Conservation (phyloP, 2,888 invertebrate genomes). For the Euspilapteryx auroguttella region DNA sequence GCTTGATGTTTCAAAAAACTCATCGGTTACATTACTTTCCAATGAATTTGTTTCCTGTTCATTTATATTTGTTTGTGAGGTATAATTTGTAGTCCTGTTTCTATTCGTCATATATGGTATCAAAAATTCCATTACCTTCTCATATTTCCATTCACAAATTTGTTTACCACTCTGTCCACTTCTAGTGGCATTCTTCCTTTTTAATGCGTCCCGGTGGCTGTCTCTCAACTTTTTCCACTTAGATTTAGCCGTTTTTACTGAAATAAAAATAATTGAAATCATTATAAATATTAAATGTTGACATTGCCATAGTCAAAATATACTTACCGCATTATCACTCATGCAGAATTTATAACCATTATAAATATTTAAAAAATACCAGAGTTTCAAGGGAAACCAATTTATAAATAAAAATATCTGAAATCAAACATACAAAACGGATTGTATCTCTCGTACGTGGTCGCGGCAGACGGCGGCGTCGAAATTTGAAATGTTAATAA, state of each 20-base stretch:
- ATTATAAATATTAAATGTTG: slow-evolving; percentile 7
- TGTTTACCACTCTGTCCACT: slow-evolving; percentile 9
- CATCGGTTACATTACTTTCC: slow-evolving; percentile 6
- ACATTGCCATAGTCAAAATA: slow-evolving; percentile 6
- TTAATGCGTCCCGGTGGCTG: slow-evolving; percentile 9
- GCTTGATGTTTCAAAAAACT: slow-evolving; percentile 6
- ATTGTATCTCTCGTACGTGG: slow-evolving; percentile 6
- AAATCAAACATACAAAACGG: slow-evolving; percentile 3
- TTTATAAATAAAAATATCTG: slow-evolving; percentile 7
- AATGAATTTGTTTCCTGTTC: slow-evolving; percentile 8
- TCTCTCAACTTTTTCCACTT: slow-evolving; percentile 11
- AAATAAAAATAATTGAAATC: slow-evolving; percentile 7
- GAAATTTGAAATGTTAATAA: slow-evolving; percentile 7
- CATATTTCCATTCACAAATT: slow-evolving; percentile 9
- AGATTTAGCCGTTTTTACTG: slow-evolving; percentile 7
- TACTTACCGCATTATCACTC: slow-evolving; percentile 6
- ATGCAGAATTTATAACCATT: slow-evolving; percentile 5
- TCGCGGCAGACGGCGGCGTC: slow-evolving; percentile 7
- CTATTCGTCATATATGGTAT: slow-evolving; percentile 7
- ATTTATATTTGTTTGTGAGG: slow-evolving; percentile 6
- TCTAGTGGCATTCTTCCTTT: slow-evolving; percentile 8
- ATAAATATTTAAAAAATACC: slow-evolving; percentile 8
- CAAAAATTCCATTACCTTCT: slow-evolving; percentile 7
- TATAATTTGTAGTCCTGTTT: slow-evolving; percentile 6
- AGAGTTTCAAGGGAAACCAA: slow-evolving; percentile 7